phyloP scores from a whole-genome alignment of 2,113 vertebrate genomes.

The Eurypyga helias region DNA sequence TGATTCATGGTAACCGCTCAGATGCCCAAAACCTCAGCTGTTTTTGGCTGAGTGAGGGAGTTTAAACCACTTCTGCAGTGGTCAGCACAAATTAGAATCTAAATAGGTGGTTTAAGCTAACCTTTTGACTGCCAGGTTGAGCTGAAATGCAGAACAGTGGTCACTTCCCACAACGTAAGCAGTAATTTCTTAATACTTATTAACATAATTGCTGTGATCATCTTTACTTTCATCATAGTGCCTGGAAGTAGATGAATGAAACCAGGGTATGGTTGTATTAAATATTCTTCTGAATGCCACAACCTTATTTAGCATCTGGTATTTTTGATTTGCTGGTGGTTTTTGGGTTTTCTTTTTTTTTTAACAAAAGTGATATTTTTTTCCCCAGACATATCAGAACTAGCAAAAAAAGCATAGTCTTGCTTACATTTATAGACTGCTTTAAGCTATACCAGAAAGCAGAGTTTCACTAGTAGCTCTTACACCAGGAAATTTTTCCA shows the following conservation, averaged over 20 bases:
- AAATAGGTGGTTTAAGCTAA: not conserved
- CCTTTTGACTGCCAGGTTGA: not conserved
- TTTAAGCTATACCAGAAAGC: not conserved
- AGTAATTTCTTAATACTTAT: not conserved
- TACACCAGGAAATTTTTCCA: not conserved
- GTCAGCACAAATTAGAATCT: constrained; percentile 14
- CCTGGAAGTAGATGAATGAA: not conserved
- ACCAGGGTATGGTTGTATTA: not conserved
- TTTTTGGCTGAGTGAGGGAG: not conserved
- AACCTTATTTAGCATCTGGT: not conserved
- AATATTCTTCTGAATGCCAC: not conserved
- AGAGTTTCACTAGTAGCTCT: not conserved
- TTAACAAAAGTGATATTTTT: too few relatives aligned
- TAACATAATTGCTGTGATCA: not conserved
- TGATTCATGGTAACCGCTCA: not conserved
- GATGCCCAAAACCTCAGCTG: not conserved
- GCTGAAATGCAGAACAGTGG: not conserved
- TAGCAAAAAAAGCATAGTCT: fast-evolving
- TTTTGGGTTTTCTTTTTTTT: not conserved
- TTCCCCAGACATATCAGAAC: not conserved
- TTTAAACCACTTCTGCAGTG: not conserved
- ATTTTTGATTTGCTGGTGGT: not conserved
- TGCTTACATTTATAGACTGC: not conserved
- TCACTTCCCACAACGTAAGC: not conserved
- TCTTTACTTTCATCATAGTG: not conserved